A percentile compares a stretch with the other conserved stretches of the same genome.
These are phyloP conservation scores for Eulacestoma nigropectus DNA, from an alignment of 2,113 vertebrate species.

Conservation along the genomic window DNA sequence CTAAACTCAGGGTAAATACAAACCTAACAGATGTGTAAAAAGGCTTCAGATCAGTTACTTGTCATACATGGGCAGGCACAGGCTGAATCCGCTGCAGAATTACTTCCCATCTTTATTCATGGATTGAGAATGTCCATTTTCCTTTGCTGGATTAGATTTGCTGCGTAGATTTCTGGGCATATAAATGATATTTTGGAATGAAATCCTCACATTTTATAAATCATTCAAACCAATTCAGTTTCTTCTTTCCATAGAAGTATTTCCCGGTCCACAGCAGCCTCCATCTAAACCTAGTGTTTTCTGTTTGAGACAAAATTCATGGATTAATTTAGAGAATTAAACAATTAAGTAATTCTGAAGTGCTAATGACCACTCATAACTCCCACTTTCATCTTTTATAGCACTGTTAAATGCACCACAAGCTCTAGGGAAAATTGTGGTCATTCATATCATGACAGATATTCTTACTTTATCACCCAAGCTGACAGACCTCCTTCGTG, in stretches of 20 bases:
- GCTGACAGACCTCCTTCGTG: background rate
- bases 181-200: slow-evolving; percentile 22
- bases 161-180: background rate
- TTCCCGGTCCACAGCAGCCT: background rate
- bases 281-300: background rate
- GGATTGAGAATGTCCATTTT: slow-evolving; percentile 6
- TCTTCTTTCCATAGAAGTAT: background rate
- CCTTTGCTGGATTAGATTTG: background rate
- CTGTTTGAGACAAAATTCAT: background rate
- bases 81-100: background rate
- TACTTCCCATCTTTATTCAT: slow-evolving; percentile 8
- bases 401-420: background rate
- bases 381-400: background rate
- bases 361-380: background rate
- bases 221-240: background rate
- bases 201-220: slow-evolving; percentile 16
- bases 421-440: background rate
- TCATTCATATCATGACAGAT: background rate
- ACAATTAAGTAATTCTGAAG: background rate
- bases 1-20: background rate
- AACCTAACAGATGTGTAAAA: background rate
- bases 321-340: background rate
- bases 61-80: background rate
- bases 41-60: background rate
- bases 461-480: background rate